Evolutionary conservation across 2,113 vertebrate genomes (phyloP), one percentile per base, ranked within the genome.

Genomic region (Clinocottus analis): DNA sequence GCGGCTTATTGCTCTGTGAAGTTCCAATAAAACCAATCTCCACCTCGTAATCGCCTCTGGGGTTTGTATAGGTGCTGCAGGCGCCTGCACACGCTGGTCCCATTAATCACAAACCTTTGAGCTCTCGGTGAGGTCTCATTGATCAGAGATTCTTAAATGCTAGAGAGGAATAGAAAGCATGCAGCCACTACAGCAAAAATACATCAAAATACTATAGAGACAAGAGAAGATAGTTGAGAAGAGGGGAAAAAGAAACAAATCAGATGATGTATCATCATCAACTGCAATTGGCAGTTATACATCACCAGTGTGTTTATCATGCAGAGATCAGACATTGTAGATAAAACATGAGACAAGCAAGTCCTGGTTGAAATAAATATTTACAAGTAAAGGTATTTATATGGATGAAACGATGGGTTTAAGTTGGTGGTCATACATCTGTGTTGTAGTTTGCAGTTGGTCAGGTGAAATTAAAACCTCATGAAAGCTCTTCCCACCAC

Each of bases 21-120:
- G 53, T 80, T 78, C 45, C 65, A 45, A 71, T 71, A 75, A 87
- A 89, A 84, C 19, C 72, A 84, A 66, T 89, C 75, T 77, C 45
- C 27, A 35, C 68, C 78, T 27, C 5, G 64, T 82, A 55, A 80
- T 77, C 61, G 12, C 51, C 58, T 67, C 62, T 49, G 47, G 37
- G 53, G 37, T 71, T 56, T 41, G 0, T 37, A 31, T 33, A 51
- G 2, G 51, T 64, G 55, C 4, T 11, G 37, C 31, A 53, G 60
- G 64, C 6, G 0, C 45, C 75, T 60, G 71, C 45, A 56, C 78
- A 62, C 45, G 27, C 27, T 58, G 63, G 45, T 70, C 33, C 70
- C 45, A 86, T 85, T 59, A 70, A 85, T 88, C 84, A 81, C 70
- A 74, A 60, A 47, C 53, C 33, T 21, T 27, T 25, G 49, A 65